phyloP scores from a whole-genome alignment of 2,888 invertebrate genomes.

The Athrips mouffetella region DNA sequence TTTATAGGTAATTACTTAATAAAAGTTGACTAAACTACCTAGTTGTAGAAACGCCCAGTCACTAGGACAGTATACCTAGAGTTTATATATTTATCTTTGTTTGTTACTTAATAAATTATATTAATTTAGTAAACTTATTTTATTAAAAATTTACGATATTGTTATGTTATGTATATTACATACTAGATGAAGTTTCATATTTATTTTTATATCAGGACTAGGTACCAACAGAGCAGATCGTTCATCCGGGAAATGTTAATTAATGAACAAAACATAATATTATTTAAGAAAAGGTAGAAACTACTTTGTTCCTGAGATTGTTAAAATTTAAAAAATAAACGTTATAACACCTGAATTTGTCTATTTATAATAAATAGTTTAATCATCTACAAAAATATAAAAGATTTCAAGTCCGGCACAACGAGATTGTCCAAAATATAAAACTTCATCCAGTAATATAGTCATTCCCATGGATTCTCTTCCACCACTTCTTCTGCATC shows the following conservation, averaged over 20 bases:
- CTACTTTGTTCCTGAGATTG: too few species aligned
- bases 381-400: slow-evolving; percentile 47
- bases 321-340: too few species aligned
- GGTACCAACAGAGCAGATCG: background rate
- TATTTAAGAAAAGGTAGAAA: too few species aligned
- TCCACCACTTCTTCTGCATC: slow-evolving; percentile 57
- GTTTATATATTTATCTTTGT: background rate
- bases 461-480: slow-evolving; percentile 73
- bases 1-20: background rate
- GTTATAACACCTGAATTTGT: too few species aligned
- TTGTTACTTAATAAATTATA: background rate
- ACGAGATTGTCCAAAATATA: slow-evolving; percentile 62
- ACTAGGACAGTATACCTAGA: slow-evolving; percentile 48
- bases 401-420: slow-evolving; percentile 59
- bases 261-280: background rate
- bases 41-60: slow-evolving; percentile 46
- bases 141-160: background rate
- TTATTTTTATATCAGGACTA: background rate
- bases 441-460: slow-evolving; percentile 68
- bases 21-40: slow-evolving; percentile 15
- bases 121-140: background rate
- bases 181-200: too few species aligned
- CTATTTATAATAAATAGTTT: too few species aligned
- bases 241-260: background rate
- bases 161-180: too few species aligned